These are phyloP conservation scores for Desmophyllum pertusum DNA, from an alignment of 92 coral and sea anemone genomes.

Conservation along the genomic window DNA sequence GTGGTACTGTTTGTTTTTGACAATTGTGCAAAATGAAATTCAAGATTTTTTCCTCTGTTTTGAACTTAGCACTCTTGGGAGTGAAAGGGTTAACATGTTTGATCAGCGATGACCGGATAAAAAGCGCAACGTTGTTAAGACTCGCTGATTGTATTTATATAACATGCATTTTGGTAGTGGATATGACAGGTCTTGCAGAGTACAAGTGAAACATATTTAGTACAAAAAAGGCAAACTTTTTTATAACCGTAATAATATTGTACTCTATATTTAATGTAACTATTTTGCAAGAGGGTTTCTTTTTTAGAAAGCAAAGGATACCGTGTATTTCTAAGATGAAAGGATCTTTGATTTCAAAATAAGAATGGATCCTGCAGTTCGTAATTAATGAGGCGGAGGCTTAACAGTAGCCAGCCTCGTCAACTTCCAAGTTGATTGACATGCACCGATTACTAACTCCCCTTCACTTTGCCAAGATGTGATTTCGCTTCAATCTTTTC, in stretches of 20 bases:
- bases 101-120: background rate
- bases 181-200: background rate
- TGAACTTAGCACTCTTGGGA: too few species aligned
- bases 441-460: background rate
- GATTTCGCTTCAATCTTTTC: background rate
- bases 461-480: background rate
- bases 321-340: background rate
- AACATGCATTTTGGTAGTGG: background rate
- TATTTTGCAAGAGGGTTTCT: background rate
- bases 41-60: too few species aligned
- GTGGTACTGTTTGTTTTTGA: too few species aligned
- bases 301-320: background rate
- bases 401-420: too few species aligned
- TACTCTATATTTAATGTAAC: too few species aligned
- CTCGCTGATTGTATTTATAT: background rate
- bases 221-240: background rate
- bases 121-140: background rate
- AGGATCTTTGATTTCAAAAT: background rate
- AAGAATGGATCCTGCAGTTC: background rate
- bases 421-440: background rate
- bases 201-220: background rate
- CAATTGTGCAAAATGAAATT: too few species aligned
- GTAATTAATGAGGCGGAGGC: background rate
- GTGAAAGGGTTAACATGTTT: too few species aligned
- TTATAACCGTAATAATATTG: slow-evolving; percentile 2